These are phyloP conservation scores for Saturnia pavonia DNA, from an alignment of 2,888 invertebrate genomes.

Conservation along the genomic window DNA sequence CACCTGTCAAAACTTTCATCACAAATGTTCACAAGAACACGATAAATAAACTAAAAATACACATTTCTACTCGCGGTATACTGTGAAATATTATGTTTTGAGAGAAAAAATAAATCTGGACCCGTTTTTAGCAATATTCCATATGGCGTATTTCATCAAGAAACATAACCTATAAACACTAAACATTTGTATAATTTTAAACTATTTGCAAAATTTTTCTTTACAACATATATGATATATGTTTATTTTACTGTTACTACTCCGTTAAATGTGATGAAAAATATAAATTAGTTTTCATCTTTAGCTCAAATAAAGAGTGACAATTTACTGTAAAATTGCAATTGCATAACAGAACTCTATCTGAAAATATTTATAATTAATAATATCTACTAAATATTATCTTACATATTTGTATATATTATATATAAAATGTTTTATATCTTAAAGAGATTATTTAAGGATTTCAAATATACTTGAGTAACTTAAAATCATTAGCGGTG, in stretches of 20 bases:
- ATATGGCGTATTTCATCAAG: slow-evolving; percentile 40
- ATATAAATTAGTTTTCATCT: neutral
- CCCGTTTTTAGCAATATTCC: slow-evolving; percentile 73
- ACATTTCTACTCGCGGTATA: slow-evolving; percentile 33
- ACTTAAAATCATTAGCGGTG: neutral
- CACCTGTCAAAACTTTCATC: slow-evolving; percentile 76
- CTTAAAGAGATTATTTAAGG: neutral
- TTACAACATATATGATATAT: neutral
- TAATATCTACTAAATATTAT: neutral
- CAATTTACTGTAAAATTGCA: neutral
- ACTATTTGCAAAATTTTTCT: neutral
- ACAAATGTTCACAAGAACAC: slow-evolving; percentile 77
- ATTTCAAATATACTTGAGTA: neutral
- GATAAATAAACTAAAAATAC: slow-evolving; percentile 46
- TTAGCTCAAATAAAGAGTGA: neutral
- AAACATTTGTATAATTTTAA: neutral
- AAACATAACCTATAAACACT: slow-evolving; percentile 63
- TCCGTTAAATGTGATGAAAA: neutral
- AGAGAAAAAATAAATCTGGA: slow-evolving; percentile 49
- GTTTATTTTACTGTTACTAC: neutral
- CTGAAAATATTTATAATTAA: neutral
- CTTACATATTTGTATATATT: neutral
- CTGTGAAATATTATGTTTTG: slow-evolving; percentile 38
- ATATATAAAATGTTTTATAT: neutral
- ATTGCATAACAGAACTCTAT: neutral